Base-by-base conservation (phyloP, 2,888 invertebrate genomes). In the Zaprionus obscuricornis region DNA sequence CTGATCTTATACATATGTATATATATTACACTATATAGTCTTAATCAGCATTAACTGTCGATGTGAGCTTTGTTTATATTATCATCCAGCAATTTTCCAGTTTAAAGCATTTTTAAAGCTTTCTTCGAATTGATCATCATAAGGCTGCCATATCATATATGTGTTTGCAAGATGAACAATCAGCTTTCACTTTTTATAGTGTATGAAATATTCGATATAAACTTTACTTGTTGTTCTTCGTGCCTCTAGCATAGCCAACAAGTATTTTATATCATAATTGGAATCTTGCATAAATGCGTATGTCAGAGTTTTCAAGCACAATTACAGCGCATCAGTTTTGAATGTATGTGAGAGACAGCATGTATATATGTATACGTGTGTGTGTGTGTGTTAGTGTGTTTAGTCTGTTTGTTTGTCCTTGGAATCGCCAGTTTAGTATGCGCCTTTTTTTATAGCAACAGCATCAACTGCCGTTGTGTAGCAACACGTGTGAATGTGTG, bases 381-480 rank as follows among this genome's bases (percentile, higher is more conserved):
- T 50, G 27, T 37, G 27, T 16, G 13, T 20, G 33, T n/a, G 31
- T 47, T 34, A 67, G 60, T 65, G 40, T 59, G 31, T 52, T 59
- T 60, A 37, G 69, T 56, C 36, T 77, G 83, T 85, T 83, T 85
- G 86, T 65, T 71, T 79, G 78, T 85, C 85, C 78, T 79, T 79
- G 85, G 79, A 58, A 75, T 74, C 71, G 72, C 62, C 71, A 68
- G 74, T 78, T 85, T 57, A 74, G 72, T 70, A 64, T 85, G 83
- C 57, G 71, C 59, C 71, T 74, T 85, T 76, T 77, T 74, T 84
- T 60, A 56, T 46, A 27, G 63, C 50, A 37, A 13, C 37, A 7
- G 17, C 42, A 60, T 50, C 59, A 62, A 54, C 51, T 66, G 46
- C 58, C 50, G 33, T 40, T 40, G 40, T 34, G 46, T 22, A 33